Base-by-base conservation (phyloP, 2,113 vertebrate species). In the Corapipo altera region DNA sequence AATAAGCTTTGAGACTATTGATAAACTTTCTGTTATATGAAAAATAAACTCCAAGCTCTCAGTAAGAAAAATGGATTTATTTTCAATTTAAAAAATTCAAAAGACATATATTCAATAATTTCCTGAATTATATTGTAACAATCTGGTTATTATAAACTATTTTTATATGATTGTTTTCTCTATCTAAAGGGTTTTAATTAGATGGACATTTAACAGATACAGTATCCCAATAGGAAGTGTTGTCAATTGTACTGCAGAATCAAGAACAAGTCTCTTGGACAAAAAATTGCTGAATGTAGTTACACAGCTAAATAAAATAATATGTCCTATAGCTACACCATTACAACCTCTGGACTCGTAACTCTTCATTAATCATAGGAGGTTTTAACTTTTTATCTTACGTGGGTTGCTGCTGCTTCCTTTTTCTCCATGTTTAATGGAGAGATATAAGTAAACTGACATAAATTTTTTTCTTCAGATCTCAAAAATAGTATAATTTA, bases 401-500 rank as follows among this genome's bases (percentile, higher is more conserved):
- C 3, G 2, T 69, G 30, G 61, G 3, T 32, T 89, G 3, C 20
- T 85, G 4, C 15, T 21, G 17, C 12, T 75, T 87, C 16, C 9
- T 5, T 84, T 89, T 76, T 43, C 15, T 4, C 32, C 4, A 4
- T 21, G 7, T 1, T 61, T 78, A 59, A 41, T 14, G 15, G 44
- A 66, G 37, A 72, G 22, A 3, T 5, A 32, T 16, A 59, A 15
- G 3, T 62, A 6, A 71, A 26, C 15, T 33, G 37, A 84, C 7
- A 37, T 33, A 0, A n/a, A 70, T 46, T 46, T 7, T 46, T 87
- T 84, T 39, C 20, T 70, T 80, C 43, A 71, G 17, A 12, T 43
- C 4, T 67, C 9, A 8, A 65, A 54, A 67, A 27, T 0, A 51
- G 8, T 22, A 20, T 24, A 24, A 62, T 33, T 5, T 30, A 4